phyloP scores from a whole-genome alignment of 2,888 invertebrate species.

The Adelognathus sp. region DNA sequence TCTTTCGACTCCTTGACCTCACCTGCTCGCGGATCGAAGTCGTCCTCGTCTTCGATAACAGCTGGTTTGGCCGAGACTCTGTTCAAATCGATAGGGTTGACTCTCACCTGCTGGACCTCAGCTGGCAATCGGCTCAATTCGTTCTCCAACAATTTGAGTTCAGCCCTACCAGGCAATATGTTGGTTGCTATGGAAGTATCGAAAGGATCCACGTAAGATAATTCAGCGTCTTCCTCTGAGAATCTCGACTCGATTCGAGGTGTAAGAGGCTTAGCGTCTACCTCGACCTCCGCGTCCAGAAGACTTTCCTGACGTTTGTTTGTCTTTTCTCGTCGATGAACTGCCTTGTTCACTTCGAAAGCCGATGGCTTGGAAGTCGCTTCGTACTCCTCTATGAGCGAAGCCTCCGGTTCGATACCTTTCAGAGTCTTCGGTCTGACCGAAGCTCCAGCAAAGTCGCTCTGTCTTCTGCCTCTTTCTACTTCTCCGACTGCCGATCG shows the following conservation, averaged over 20 bases:
- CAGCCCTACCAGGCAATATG: constrained; percentile 89
- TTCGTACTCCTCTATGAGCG: constrained; percentile 62
- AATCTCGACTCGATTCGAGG: constrained; percentile 82
- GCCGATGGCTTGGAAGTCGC: constrained; percentile 25
- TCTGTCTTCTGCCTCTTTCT: constrained; percentile 82
- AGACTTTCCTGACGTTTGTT: constrained; percentile 77
- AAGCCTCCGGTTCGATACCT: constrained; percentile 48
- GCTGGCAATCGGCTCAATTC: constrained; percentile 85
- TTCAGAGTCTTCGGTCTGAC: constrained; percentile 61
- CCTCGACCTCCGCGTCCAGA: constrained; percentile 83
- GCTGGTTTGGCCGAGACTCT: constrained; percentile 46
- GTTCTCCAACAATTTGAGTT: constrained; percentile 89
- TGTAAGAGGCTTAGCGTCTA: constrained; percentile 88
- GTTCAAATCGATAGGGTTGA: constrained; percentile 67
- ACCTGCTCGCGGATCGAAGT: constrained; percentile 83
- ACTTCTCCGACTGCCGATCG: constrained; percentile 77
- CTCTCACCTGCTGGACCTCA: constrained; percentile 76
- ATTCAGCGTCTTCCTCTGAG: constrained; percentile 78
- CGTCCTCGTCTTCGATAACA: constrained; percentile 68
- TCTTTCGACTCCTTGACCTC: constrained; percentile 76
- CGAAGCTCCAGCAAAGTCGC: constrained; percentile 78
- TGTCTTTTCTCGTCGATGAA: constrained; percentile 25
- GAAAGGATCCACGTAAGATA: constrained; percentile 88
- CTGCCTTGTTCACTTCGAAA: constrained; percentile 46
- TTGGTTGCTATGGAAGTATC: constrained; percentile 93